Base-by-base conservation (phyloP, 2,113 vertebrate genomes). In the Sciurus niger region DNA sequence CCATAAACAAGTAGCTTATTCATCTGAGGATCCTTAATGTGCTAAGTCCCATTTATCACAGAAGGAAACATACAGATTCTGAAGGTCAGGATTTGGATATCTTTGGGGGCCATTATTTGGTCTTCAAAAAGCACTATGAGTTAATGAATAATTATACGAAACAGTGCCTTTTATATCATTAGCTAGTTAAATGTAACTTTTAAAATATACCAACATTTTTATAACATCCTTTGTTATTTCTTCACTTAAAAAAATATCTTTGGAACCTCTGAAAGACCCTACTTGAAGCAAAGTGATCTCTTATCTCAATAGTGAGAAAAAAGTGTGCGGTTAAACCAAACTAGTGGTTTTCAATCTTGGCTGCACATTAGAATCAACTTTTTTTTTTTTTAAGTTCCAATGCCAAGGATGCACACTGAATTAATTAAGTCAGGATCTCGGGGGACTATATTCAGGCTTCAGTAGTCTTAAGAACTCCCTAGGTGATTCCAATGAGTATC, bases 201-300 rank as follows among this genome's bases (percentile, higher is more conserved):
- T 16, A 78, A 96, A 86, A 82, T 46, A 51, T 55, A n/a, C n/a
- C 34, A 80, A 46, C 7, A 82, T 88, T 88, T 93, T 86, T 73
- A 85, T 0, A 43, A 51, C 20, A 67, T 68, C 0, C 90, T 91
- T n/a, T 53, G 6, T 3, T n/a, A 48, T 68, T 76, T 55, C 10
- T 91, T 88, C 8, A 58, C 58, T 80, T 95, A 78, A 63, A 83
- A 60, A 88, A 60, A 72, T 85, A 83, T 48, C 2, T 22, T 82
- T 89, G 58, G 48, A 89, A 30, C 0, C 40, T 83, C n/a, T 72
- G 12, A 87, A 46, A 91, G 18, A 16, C 2, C 6, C 22, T 76
- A 7, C 48, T 83, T 94, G n/a, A 93, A 94, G n/a, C 40, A 86
- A 22, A 8, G 2, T 92, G 77, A 86, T 95, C 96, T 96, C 65